Base-by-base conservation (phyloP, 2,888 invertebrate species). In the Callyntrura guangdongensis region DNA sequence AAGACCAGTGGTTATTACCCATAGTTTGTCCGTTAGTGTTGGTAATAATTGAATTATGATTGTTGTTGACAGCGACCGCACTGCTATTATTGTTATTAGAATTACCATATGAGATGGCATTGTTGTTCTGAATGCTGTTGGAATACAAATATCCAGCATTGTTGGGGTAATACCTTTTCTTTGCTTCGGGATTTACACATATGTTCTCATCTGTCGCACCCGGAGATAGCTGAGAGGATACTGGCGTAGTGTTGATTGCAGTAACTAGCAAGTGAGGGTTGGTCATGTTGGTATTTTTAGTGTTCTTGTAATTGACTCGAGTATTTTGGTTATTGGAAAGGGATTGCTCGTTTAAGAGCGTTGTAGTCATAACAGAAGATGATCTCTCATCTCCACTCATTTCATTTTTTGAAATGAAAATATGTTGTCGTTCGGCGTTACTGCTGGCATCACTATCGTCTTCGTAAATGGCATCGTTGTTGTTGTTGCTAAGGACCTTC, bases 141-240 rank as follows among this genome's bases (percentile, higher is more conserved):
- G 36, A 20, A 61, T 36, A 20, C 45, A 82, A 14, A 25, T 22
- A 20, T 3, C 61, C 61, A 11, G 36, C 61, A 14, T 84, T 77
- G 59, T 89, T 89, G 53, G 86, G 69, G n/a, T 90, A 90, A 49
- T 86, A 91, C 56, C 84, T 59, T 69, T 85, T 69, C 0, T 87
- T 91, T 4, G 84, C 84, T 14, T 91, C 79, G 11, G 88, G 91
- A 27, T 88, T 69, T 1, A 87, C 88, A n/a, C 83, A 91, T 20
- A 88, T 61, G 45, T 91, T 91, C 20, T 91, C 91, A n/a, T 91
- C 91, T 1, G 79, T 79, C 12, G 85, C 81, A n/a, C 25, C 88
- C n/a, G 91, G 91, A 17, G 91, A 91, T 36, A 91, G 85, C 45
- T 91, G 91, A 20, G 88, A 56, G 0, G 84, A 77, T 14, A 27